Percentiles rank a stretch among this genome's conserved stretches.
Evolutionary conservation across 2,797 vertebrate species (phyloP).

Genomic region (Enteromius afrohamiltoni): DNA sequence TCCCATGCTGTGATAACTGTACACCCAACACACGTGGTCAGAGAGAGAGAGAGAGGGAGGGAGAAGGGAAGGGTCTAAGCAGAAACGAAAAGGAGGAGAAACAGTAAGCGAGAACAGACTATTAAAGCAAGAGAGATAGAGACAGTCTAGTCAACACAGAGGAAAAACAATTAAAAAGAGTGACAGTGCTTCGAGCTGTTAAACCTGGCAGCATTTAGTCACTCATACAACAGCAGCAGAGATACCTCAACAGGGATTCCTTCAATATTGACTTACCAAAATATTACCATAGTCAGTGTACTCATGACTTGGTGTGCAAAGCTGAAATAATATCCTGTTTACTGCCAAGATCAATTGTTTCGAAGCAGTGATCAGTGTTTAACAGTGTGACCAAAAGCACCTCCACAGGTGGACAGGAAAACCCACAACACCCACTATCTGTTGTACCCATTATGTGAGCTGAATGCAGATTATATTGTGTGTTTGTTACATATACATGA

Average conservation of each 20-base stretch:
- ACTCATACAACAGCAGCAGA: slow-evolving; percentile 63
- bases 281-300: slow-evolving; percentile 12
- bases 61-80: slow-evolving; percentile 26
- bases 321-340: slow-evolving; percentile 57
- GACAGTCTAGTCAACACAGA: slow-evolving; percentile 44
- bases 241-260: slow-evolving; percentile 52
- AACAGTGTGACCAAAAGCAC: slow-evolving; percentile 65
- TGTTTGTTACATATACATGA: neutral
- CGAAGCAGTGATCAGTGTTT: slow-evolving; percentile 72
- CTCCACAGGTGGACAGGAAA: slow-evolving; percentile 66
- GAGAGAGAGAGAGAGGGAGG: slow-evolving; percentile 43
- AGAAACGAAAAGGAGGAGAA: slow-evolving; percentile 57
- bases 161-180: slow-evolving; percentile 53
- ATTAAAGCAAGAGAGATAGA: slow-evolving; percentile 51
- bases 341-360: slow-evolving; percentile 73
- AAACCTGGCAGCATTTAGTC: slow-evolving; percentile 68
- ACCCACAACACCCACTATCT: slow-evolving; percentile 13
- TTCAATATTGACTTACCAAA: slow-evolving; percentile 9
- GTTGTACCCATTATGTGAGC: neutral
- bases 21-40: slow-evolving; percentile 68
- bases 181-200: slow-evolving; percentile 71
- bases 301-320: slow-evolving; percentile 36
- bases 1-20: slow-evolving; percentile 81
- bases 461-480: no score
- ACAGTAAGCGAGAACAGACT: slow-evolving; percentile 35